Conservation (phyloP, 2,797 vertebrate species). For the Coregonus sp. region DNA sequence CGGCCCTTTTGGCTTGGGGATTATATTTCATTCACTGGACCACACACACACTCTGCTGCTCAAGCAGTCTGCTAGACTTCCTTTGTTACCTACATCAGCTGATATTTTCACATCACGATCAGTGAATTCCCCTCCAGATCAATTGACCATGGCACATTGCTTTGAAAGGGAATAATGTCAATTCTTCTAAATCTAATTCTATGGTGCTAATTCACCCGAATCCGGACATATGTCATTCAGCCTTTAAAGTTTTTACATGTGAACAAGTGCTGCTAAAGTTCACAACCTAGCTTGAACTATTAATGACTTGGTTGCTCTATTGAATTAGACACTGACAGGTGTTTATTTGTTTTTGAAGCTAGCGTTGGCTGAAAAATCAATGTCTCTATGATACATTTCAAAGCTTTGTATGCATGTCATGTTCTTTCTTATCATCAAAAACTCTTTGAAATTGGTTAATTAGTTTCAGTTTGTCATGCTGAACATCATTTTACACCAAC, state of each 20-base stretch:
- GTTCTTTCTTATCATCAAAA: conserved; percentile 44
- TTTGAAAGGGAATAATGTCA: background rate
- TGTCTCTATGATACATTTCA: conserved; percentile 38
- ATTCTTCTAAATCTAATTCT: background rate
- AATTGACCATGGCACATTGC: background rate
- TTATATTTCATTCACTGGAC: background rate
- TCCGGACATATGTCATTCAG: background rate
- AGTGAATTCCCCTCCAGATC: background rate
- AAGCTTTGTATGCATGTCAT: conserved; percentile 35
- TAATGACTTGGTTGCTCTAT: background rate
- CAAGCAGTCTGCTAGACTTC: background rate
- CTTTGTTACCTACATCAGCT: background rate
- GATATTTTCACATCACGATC: background rate
- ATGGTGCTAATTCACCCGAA: background rate
- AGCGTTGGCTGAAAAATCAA: conserved; percentile 25
- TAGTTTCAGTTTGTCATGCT: conserved; percentile 61
- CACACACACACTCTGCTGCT: background rate
- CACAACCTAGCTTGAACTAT: background rate
- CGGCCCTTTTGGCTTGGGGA: background rate
- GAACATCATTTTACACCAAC: conserved; percentile 61
- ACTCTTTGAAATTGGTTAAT: conserved; percentile 55
- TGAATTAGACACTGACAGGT: no score
- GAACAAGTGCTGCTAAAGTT: background rate
- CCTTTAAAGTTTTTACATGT: background rate
- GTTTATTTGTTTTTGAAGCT: background rate